Base-by-base conservation (phyloP, 2,797 vertebrate genomes). In the Gambelia wislizenii region DNA sequence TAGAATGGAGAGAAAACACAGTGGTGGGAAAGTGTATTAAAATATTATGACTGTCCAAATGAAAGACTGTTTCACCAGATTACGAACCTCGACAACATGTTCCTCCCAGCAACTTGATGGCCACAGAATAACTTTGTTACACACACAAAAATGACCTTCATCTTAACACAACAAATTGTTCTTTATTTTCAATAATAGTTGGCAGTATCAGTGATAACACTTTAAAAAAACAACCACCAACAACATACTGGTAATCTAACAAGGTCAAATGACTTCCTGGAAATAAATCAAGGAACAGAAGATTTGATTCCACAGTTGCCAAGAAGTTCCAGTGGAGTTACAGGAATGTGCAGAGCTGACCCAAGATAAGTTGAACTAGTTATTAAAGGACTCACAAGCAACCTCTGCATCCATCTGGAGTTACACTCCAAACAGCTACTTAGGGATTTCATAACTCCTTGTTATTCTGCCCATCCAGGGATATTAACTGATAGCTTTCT, bases 71-170 rank as follows among this genome's bases (percentile, higher is more conserved):
- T 95, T 94, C 88, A 83, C 0, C 84, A 90, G 90, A 86, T 92
- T 89, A 1, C 84, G 91, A 95, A 92, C 93, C 91, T 94, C 90
- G 86, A 91, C 91, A 85, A 85, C 88, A 89, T 90, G 69, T 93
- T 95, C 90, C 91, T 88, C 85, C 95, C 91, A 94, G 89, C 87
- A 88, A 42, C 94, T 91, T 95, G 87, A 81, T 89, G 91, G 87
- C 86, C 91, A 81, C 88, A 92, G 80, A 95, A 93, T 94, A 89
- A 93, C 84, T 84, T 91, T 91, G 91, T 94, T 95, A 95, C 88
- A 7, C 89, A 91, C 27, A 56, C 84, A 85, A 74, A 67, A 93
- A 86, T 91, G 94, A 44, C 91, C 89, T 89, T 93, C 92, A 93
- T 95, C 90, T 89, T 88, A 69, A 95, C 92, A 90, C 88, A 94